Base-by-base conservation (phyloP, 2,888 invertebrate species). In the Xanthorhoe designata region DNA sequence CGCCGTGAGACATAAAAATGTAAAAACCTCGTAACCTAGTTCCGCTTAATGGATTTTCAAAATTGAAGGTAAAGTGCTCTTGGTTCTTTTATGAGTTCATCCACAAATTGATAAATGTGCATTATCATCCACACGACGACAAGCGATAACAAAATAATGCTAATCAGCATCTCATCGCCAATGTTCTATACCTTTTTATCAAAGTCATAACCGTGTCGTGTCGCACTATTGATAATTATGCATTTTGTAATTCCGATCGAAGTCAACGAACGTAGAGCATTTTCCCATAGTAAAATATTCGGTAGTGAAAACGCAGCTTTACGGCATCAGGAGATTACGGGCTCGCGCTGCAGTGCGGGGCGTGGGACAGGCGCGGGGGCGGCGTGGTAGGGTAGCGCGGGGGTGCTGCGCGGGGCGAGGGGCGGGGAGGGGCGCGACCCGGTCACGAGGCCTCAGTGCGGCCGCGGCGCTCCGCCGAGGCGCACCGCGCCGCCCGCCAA, bases 401-500 rank as follows among this genome's bases (percentile, higher is more conserved):
- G 71, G 54, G 52, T 59, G 38, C 61, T 54, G 59, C 61, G 60
- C 70, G 63, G 68, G 60, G 68, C 69, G 15, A 64, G 61, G 69
- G 67, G 54, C 4, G 69, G 57, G 77, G 77, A 79, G 80, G 78
- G 83, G 75, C 84, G 88, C 88, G 91, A 88, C 91, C 90, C 85
- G 91, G 91, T 90, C 90, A 90, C 86, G 82, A 76, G 75, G 77
- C 79, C 78, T 80, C 89, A 91, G 91, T 90, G 91, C 91, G 88
- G 91, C 87, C 91, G 90, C 91, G 90, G 91, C 91, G 88, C 87
- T 85, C 88, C 88, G 88, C 88, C 88, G 87, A 88, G 91, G 90
- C 88, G 87, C 89, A 84, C 84, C 79, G 88, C 75, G 88, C 75
- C 76, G 74, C 80, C 74, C 15, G 58, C 51, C 64, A 60, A 61